These are phyloP conservation scores for Microctonus hyperodae DNA, from an alignment of 2,888 invertebrate genomes.

Conservation along the genomic window DNA sequence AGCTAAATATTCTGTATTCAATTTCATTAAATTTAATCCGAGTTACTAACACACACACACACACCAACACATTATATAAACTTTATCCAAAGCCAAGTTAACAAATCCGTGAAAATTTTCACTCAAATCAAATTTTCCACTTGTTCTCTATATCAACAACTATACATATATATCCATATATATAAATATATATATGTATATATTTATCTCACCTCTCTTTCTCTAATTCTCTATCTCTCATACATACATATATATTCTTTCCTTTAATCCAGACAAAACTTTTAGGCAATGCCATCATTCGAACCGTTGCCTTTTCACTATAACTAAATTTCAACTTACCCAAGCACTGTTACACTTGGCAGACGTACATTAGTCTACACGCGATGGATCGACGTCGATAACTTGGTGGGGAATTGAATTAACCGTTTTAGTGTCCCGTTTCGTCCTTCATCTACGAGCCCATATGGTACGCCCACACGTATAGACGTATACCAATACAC, in stretches of 20 bases:
- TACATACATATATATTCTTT: neutral
- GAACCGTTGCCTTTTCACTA: constrained; percentile 1
- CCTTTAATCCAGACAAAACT: neutral
- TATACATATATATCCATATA: too few species aligned
- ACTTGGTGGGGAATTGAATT: constrained; percentile 38
- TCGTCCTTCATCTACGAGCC: constrained; percentile 19
- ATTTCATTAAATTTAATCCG: neutral
- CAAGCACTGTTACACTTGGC: constrained; percentile 12
- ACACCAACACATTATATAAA: neutral
- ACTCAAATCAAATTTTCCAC: constrained; percentile 12
- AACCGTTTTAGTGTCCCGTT: constrained; percentile 33
- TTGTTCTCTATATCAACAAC: constrained; percentile 3
- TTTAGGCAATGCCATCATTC: constrained; percentile 2
- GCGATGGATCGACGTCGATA: constrained; percentile 37
- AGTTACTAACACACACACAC: neutral
- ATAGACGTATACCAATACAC: neutral
- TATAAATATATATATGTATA: too few species aligned
- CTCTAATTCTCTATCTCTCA: neutral
- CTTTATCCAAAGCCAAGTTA: neutral
- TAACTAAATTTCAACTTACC: constrained; percentile 5
- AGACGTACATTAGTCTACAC: constrained; percentile 23
- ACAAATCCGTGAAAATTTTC: neutral
- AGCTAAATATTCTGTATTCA: neutral
- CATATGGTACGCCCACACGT: neutral
- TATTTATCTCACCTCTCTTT: neutral